Conservation (phyloP, 2,797 vertebrate species). For the Acomys russatus region DNA sequence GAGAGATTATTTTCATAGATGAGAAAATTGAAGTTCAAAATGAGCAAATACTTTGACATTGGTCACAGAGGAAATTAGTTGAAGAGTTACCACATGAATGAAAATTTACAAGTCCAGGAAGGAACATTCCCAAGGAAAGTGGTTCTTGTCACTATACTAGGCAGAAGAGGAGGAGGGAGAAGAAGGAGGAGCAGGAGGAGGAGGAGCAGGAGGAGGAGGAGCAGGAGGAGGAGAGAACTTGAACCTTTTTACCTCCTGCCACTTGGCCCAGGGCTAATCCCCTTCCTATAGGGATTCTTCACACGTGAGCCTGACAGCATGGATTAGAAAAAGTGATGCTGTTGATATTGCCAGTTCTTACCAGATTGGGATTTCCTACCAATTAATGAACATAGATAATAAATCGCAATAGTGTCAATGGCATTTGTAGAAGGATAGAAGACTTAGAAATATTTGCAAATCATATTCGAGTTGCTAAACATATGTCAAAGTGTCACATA, state of each 20-base stretch:
- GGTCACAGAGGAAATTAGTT: slow-evolving; percentile 4
- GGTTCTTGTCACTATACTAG: not conserved
- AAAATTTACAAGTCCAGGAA: not conserved
- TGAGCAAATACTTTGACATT: not conserved
- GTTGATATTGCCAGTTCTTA: not conserved
- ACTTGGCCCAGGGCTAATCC: not conserved
- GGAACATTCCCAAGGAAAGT: not conserved
- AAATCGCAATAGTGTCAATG: not conserved
- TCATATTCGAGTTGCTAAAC: slow-evolving; percentile 16
- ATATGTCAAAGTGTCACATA: slow-evolving; percentile 7
- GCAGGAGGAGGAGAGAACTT: not conserved
- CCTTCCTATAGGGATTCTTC: not conserved
- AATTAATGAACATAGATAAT: not conserved
- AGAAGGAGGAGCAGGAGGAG: not conserved
- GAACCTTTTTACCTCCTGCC: not conserved
- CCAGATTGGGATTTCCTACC: not conserved
- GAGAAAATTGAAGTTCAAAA: not conserved
- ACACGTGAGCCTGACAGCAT: not conserved
- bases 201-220: not conserved
- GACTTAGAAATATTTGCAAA: slow-evolving; percentile 59
- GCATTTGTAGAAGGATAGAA: not conserved
- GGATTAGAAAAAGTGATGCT: not conserved
- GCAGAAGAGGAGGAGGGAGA: not conserved
- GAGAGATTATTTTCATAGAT: slow-evolving; percentile 26
- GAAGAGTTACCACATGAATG: not conserved